Evolutionary conservation across 2,113 vertebrate genomes (phyloP).

Genomic region (Formicarius rufipectus): DNA sequence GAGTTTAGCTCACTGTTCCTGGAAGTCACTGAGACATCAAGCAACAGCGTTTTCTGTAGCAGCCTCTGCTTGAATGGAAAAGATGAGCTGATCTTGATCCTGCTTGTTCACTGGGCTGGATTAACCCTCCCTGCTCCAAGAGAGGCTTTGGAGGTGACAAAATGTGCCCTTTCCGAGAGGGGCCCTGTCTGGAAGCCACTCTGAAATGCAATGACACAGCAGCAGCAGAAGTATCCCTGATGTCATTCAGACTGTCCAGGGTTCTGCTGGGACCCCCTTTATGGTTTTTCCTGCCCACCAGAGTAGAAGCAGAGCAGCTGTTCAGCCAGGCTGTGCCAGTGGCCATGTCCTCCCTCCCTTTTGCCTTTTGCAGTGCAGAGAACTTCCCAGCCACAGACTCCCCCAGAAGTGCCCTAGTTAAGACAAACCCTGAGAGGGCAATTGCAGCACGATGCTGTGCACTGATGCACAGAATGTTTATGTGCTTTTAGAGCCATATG

Average conservation of each 20-base stretch:
- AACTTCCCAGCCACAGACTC: not conserved
- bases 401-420: not conserved
- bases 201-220: not conserved
- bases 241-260: not conserved
- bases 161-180: not conserved
- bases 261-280: not conserved
- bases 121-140: slow-evolving; percentile 13
- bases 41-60: slow-evolving; percentile 45
- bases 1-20: slow-evolving; percentile 71
- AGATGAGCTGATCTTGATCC: slow-evolving; percentile 44
- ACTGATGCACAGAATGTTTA: not conserved
- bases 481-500: not conserved
- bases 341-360: not conserved
- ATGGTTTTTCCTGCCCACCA: not conserved
- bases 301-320: not conserved
- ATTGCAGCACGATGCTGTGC: not conserved
- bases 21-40: slow-evolving; percentile 59
- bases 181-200: not conserved
- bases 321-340: not conserved
- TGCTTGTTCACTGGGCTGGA: not conserved
- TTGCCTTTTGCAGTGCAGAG: not conserved
- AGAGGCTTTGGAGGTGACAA: not conserved
- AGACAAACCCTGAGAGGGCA: not conserved
- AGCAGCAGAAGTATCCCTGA: not conserved
- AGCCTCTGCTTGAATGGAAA: slow-evolving; percentile 49